These are phyloP conservation scores for Trichonephila clavipes DNA, from an alignment of 1,140 invertebrate species.

Conservation along the genomic window DNA sequence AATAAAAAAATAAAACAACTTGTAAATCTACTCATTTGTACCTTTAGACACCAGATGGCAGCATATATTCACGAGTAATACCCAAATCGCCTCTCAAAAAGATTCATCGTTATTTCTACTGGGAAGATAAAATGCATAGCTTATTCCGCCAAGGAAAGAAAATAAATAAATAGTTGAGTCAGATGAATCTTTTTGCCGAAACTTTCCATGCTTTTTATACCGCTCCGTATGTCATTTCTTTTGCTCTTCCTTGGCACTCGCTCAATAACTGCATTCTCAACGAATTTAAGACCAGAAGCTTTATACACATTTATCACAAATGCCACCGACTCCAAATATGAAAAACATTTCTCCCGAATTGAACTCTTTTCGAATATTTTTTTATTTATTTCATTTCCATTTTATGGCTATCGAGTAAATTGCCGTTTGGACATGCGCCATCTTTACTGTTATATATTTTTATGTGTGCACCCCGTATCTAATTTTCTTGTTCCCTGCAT, in stretches of 20 bases:
- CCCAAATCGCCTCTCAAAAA: not conserved
- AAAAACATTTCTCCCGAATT: conserved; percentile 32
- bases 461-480: conserved; percentile 43
- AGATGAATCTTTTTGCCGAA: conserved; percentile 41
- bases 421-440: conserved; percentile 64
- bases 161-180: conserved; percentile 63
- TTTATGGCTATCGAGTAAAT: conserved; percentile 63
- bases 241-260: conserved; percentile 3
- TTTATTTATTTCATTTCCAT: conserved; percentile 35
- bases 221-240: conserved; percentile 29
- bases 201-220: conserved; percentile 36
- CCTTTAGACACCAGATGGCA: conserved; percentile 13
- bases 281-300: conserved; percentile 56
- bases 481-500: conserved; percentile 58
- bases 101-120: conserved; percentile 29
- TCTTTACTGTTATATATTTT: conserved; percentile 64
- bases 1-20: not conserved
- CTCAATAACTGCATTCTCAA: conserved; percentile 45
- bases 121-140: conserved; percentile 20
- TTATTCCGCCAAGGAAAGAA: conserved; percentile 36
- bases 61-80: not conserved
- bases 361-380: conserved; percentile 38
- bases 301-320: conserved; percentile 46
- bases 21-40: not conserved
- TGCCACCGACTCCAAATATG: conserved; percentile 16